phyloP scores from a whole-genome alignment of 2,888 invertebrate genomes.

The Heteromyza rotundicornis region DNA sequence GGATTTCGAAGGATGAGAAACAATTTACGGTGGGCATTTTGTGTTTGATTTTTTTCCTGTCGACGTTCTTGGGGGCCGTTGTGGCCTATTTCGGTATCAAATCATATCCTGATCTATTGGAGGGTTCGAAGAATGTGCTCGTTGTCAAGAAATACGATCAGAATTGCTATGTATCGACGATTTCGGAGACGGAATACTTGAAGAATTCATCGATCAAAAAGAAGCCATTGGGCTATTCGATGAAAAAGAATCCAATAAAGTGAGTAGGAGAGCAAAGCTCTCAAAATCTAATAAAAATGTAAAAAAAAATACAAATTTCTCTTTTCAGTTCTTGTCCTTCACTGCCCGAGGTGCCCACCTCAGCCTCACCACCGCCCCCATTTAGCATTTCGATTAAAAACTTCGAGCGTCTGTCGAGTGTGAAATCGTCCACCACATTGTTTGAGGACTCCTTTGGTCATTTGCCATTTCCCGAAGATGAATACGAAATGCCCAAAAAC shows the following conservation, averaged over 20 bases:
- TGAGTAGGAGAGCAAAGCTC: background rate
- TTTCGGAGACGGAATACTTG: conserved; percentile 39
- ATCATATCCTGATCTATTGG: conserved; percentile 49
- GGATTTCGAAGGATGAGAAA: conserved; percentile 44
- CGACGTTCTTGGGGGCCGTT: conserved; percentile 44
- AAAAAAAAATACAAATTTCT: background rate
- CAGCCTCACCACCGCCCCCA: conserved; percentile 19
- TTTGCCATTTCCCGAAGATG: conserved; percentile 28
- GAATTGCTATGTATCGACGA: conserved; percentile 45
- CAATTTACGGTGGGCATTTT: conserved; percentile 50
- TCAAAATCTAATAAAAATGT: background rate
- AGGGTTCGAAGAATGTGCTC: conserved; percentile 52
- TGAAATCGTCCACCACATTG: conserved; percentile 29
- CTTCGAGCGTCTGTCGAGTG: conserved; percentile 29
- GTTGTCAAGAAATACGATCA: conserved; percentile 48
- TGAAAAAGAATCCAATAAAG: conserved; percentile 28
- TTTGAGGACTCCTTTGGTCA: conserved; percentile 37
- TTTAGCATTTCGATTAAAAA: conserved; percentile 23
- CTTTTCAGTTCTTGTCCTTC: background rate
- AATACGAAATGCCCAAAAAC: conserved; percentile 41
- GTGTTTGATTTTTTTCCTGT: conserved; percentile 46
- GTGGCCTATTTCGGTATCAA: conserved; percentile 51
- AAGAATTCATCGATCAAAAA: conserved; percentile 26
- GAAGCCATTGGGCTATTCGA: conserved; percentile 1
- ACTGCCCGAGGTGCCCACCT: background rate